Percentiles rank a stretch among this genome's conserved stretches.
These are phyloP conservation scores for Agraylea sexmaculata DNA, from an alignment of 1,140 invertebrate species.

Conservation along the genomic window DNA sequence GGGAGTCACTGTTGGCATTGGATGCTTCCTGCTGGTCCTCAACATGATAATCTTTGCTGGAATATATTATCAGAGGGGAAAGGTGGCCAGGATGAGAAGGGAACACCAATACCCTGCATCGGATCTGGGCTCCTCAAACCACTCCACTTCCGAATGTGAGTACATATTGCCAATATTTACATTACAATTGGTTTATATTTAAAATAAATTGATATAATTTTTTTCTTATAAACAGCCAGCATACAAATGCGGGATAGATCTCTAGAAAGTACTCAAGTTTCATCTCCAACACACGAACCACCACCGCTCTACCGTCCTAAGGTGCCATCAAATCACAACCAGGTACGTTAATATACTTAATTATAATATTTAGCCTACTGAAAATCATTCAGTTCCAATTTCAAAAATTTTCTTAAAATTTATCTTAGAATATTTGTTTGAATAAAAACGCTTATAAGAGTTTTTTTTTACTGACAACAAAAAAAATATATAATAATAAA, in stretches of 20 bases:
- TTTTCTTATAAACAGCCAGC: constrained; percentile 14
- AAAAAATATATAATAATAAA: not conserved
- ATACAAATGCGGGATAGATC: constrained; percentile 11
- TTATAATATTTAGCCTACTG: not conserved
- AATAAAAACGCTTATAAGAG: not conserved
- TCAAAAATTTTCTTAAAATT: constrained; percentile 4
- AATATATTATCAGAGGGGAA: constrained; percentile 71
- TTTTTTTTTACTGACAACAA: not conserved
- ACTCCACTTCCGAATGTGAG: constrained; percentile 16
- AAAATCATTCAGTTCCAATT: constrained; percentile 8
- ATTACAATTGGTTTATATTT: not conserved
- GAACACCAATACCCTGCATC: not conserved
- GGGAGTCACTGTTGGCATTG: constrained; percentile 80
- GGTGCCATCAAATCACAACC: constrained; percentile 16
- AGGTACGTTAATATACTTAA: constrained; percentile 6
- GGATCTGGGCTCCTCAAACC: constrained; percentile 8
- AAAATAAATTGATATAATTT: not conserved
- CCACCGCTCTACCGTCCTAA: constrained; percentile 18
- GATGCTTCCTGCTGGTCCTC: constrained; percentile 72
- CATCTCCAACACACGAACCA: constrained; percentile 8
- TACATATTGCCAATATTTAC: not conserved
- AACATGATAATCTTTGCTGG: constrained; percentile 82
- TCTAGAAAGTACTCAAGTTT: constrained; percentile 13
- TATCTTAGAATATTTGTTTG: constrained; percentile 3
- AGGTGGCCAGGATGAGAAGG: constrained; percentile 3